phyloP scores from a whole-genome alignment of 2,113 vertebrate genomes.

The Apteryx mantelli region DNA sequence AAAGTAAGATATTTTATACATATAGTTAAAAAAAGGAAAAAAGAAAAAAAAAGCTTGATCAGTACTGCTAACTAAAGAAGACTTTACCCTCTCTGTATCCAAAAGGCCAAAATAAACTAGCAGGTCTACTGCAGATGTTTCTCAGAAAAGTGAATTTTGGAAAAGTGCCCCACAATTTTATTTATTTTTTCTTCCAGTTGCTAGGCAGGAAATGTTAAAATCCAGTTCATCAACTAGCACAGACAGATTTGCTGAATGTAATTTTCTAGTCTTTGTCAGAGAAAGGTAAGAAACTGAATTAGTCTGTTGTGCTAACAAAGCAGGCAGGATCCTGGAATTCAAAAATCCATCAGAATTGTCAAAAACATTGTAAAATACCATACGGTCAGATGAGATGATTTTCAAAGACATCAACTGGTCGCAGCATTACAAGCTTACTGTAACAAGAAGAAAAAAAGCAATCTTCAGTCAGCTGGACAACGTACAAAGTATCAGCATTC shows the following conservation, averaged over 20 bases:
- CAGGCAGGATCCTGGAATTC: not conserved
- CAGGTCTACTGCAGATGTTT: not conserved
- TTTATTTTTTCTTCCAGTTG: not conserved
- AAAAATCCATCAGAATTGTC: not conserved
- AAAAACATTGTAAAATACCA: not conserved
- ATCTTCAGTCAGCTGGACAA: not conserved
- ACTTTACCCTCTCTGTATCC: not conserved
- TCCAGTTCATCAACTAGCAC: not conserved
- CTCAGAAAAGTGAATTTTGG: not conserved
- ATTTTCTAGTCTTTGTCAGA: not conserved
- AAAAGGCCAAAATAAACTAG: not conserved
- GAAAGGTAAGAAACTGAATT: not conserved
- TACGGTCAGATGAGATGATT: not conserved
- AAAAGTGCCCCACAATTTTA: not conserved
- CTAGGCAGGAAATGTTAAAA: not conserved
- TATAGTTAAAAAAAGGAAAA: not conserved
- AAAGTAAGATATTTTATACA: not conserved
- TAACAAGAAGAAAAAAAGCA: not conserved
- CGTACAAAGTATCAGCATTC: not conserved
- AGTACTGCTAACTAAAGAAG: not conserved
- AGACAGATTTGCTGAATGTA: not conserved
- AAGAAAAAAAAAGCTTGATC: not conserved
- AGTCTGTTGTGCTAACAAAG: not conserved
- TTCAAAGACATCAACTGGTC: slow-evolving; percentile 13
- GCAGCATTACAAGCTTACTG: slow-evolving; percentile 7